Base-by-base conservation (phyloP, 1,140 invertebrate genomes). In the Paramacrobiotus metropolitanus region DNA sequence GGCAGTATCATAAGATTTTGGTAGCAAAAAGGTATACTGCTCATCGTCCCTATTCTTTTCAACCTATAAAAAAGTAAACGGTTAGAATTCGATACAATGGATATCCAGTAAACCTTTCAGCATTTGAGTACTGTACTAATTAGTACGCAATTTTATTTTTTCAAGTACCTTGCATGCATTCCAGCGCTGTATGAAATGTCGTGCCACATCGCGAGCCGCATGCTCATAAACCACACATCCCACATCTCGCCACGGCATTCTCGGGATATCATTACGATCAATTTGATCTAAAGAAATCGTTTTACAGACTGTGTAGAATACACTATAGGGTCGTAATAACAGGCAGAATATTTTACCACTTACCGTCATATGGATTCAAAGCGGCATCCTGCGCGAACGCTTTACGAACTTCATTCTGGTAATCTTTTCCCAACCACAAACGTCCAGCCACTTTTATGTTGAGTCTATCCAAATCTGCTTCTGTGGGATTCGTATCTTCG, bases 231-330 rank as follows among this genome's bases (percentile, higher is more conserved):
- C 83, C 67, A 87, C 79, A 2, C 83, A 76, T n/a, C 84, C 87
- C 60, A 96, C 81, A 74, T 97, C 92, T 70, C 97, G 92, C 93
- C 93, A 97, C 1, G 93, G 93, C 91, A 96, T 96, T 66, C 93
- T 77, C 0, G 92, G 90, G 4, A 85, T 91, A 1, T 79, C 82
- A 31, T 79, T 80, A 40, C 91, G 77, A 70, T 94, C 86, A 28
- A 94, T 83, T 55, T 87, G 77, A 79, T 95, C 90, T 81, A 75
- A 69, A 75, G 79, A 65, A 61, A 67, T 63, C 31, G 62, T 61
- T 63, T 64, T 30, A 62, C 31, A 63, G 31, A 29, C 61, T 60
- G 28, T 29, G 34, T 40, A 40, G 34, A 40, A 40, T 15, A 40
- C 34, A n/a, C n/a, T n/a, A n/a, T n/a, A n/a, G n/a, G 34, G 9